These are phyloP conservation scores for Cheilosia grossa DNA, from an alignment of 2,888 invertebrate genomes.

Conservation along the genomic window DNA sequence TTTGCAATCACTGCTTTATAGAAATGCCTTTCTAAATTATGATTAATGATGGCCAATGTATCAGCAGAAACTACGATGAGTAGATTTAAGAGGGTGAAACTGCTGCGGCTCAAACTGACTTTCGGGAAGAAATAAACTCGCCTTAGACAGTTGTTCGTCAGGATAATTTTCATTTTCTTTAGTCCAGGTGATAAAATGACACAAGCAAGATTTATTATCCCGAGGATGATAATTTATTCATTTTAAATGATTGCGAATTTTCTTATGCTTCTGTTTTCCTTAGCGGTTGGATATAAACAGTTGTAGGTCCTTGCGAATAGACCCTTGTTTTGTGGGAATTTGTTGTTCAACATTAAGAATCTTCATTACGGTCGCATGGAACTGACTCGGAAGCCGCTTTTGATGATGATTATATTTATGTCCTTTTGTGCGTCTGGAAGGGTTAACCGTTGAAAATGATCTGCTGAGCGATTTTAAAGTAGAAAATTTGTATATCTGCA, in stretches of 20 bases:
- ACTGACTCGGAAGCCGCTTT: no score
- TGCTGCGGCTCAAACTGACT: background rate
- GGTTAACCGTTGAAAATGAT: no score
- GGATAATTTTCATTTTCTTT: conserved; percentile 24
- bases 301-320: background rate
- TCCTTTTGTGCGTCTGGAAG: no score
- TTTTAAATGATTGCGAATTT: conserved; percentile 38
- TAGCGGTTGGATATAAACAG: background rate
- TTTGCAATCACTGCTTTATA: conserved; percentile 9
- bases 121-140: conserved; percentile 34
- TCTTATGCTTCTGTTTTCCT: background rate
- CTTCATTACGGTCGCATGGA: conserved; percentile 18
- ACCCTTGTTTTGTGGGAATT: conserved; percentile 9
- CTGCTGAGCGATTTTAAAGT: no score
- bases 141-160: conserved; percentile 39
- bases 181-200: conserved; percentile 44
- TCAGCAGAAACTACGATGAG: background rate
- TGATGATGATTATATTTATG: no score
- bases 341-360: conserved; percentile 33
- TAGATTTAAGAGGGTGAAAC: background rate
- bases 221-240: conserved; percentile 48
- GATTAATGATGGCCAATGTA: conserved; percentile 44
- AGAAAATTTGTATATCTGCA: no score
- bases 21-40: conserved; percentile 43
- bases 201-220: conserved; percentile 53